Conservation (phyloP, 2,888 invertebrate species). For the Lymantria dispar region DNA sequence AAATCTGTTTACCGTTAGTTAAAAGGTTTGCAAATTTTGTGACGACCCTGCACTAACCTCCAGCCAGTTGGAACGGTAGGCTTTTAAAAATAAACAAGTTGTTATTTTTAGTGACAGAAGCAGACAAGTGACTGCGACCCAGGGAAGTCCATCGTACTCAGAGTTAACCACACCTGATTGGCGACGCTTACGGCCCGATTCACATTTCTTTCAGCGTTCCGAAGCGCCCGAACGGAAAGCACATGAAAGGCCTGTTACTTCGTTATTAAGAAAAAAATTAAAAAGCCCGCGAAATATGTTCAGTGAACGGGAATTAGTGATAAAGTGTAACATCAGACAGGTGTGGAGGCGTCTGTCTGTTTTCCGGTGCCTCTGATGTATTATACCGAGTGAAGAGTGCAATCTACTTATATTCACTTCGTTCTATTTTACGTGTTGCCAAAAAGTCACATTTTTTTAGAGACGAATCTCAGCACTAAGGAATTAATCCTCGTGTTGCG, state of each 20-base stretch:
- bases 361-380: too few relatives aligned
- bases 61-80: slow-evolving; percentile 43
- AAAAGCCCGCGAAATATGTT: slow-evolving; percentile 41
- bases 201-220: slow-evolving; percentile 72
- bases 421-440: too few relatives aligned
- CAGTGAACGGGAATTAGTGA: slow-evolving; percentile 34
- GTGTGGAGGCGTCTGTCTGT: too few relatives aligned
- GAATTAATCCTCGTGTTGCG: too few relatives aligned
- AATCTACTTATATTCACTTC: too few relatives aligned
- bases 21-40: slow-evolving; percentile 35
- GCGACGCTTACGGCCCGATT: slow-evolving; percentile 66
- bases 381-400: too few relatives aligned
- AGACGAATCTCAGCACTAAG: too few relatives aligned
- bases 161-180: slow-evolving; percentile 71
- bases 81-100: slow-evolving; percentile 59
- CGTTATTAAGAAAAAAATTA: slow-evolving; percentile 60
- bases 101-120: slow-evolving; percentile 66
- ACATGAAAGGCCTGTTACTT: slow-evolving; percentile 73
- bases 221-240: slow-evolving; percentile 72
- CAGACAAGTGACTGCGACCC: slow-evolving; percentile 62
- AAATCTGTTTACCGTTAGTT: slow-evolving; percentile 28
- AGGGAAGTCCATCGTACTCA: slow-evolving; percentile 58
- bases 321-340: too few relatives aligned
- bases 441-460: too few relatives aligned
- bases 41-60: slow-evolving; percentile 21